Base-by-base conservation (phyloP, 2,113 vertebrate species). In the Castor canadensis region DNA sequence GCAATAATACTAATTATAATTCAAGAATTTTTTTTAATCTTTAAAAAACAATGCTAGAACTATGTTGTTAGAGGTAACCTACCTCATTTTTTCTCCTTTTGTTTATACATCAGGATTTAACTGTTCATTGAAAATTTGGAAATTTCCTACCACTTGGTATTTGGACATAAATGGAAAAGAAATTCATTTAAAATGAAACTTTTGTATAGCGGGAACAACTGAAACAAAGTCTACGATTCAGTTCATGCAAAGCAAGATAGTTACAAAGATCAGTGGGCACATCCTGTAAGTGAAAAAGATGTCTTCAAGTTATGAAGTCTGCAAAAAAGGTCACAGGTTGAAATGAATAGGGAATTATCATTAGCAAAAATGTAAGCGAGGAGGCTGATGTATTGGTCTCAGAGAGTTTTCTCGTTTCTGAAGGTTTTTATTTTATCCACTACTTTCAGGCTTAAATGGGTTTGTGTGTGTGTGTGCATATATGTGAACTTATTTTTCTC, bases 71-170 rank as follows among this genome's bases (percentile, higher is more conserved):
- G 43, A 52, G 71, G 35, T 64, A 85, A 85, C 60, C 22, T 60
- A 52, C 81, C 47, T 82, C 45, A 45, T 89, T 60, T 56, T 49
- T 71, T 71, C 40, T 24, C 16, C 66, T 62, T 96, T 47, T 88
- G 22, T 12, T 79, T 91, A 69, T 54, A 66, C 3, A 66, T 49
- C 67, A 35, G 77, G 17, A 76, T 91, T 86, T 32, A 93, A 66
- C 60, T 87, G 54, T 60, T 97, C 72, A 89, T 64, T 93, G 91
- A 87, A 92, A 94, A 96, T 43, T 77, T 75, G 35, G 26, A 79
- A 96, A 76, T 84, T 38, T 89, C 32, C 32, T 60, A 86, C 19
- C 9, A 66, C 26, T 83, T 45, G 28, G 64, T 60, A 86, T 91
- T 94, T 93, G 79, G 30, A 89, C 17, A 83, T 56, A 94, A 75